Conservation (phyloP, 2,113 vertebrate species). For the Halcyon malimbica region DNA sequence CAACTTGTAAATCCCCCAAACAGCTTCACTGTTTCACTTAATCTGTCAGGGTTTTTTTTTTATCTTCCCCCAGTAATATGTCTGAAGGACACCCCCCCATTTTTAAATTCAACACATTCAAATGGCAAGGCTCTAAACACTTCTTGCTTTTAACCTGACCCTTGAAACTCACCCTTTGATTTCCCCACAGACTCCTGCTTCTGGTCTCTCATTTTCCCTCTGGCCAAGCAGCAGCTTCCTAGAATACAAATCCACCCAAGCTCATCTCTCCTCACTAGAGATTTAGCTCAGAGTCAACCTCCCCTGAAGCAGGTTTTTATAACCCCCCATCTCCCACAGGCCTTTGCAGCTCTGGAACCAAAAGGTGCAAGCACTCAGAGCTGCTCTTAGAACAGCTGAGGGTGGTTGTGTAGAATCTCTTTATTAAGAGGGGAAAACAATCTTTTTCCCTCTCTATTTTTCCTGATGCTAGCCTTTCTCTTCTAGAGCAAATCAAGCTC, state of each 20-base stretch:
- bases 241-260: background rate
- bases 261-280: background rate
- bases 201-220: background rate
- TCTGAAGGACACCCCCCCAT: background rate
- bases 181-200: background rate
- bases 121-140: background rate
- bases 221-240: background rate
- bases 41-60: background rate
- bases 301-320: background rate
- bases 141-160: background rate
- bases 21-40: background rate
- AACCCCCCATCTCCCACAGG: background rate
- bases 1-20: background rate
- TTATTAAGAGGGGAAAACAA: background rate
- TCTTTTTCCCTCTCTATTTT: fast-evolving
- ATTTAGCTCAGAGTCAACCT: background rate
- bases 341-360: background rate
- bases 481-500: background rate
- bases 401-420: background rate
- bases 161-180: background rate
- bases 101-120: background rate
- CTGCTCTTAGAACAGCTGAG: background rate
- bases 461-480: background rate
- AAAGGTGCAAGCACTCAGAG: background rate
- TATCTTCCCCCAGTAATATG: background rate